Conservation (phyloP, 2,888 invertebrate species). For the Ypsolopha sequella region DNA sequence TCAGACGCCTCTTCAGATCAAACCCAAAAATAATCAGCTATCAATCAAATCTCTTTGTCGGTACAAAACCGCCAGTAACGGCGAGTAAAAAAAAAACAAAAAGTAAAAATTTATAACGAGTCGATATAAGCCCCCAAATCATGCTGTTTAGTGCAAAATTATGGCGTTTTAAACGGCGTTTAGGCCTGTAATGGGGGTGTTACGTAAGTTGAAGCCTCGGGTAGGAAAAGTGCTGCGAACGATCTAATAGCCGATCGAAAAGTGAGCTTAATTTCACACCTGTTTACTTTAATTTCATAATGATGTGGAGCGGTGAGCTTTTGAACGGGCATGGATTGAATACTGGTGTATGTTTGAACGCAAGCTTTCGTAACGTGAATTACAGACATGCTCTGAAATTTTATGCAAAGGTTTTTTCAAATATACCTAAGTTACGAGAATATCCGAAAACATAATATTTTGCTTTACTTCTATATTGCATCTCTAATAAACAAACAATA, state of each 20-base stretch:
- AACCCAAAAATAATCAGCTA: constrained; percentile 60
- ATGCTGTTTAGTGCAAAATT: constrained; percentile 67
- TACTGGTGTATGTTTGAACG: too few species aligned
- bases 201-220: constrained; percentile 47
- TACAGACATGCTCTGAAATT: too few species aligned
- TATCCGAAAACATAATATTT: background rate
- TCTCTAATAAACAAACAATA: background rate
- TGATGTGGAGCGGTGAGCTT: constrained; percentile 46
- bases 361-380: too few species aligned
- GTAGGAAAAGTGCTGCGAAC: constrained; percentile 43
- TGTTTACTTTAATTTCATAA: constrained; percentile 65
- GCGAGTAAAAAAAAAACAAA: constrained; percentile 53
- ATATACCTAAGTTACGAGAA: too few species aligned
- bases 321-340: constrained; percentile 23
- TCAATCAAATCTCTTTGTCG: constrained; percentile 61
- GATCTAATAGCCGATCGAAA: constrained; percentile 60
- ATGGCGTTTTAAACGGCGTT: constrained; percentile 63
- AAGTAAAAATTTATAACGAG: constrained; percentile 65
- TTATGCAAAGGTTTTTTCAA: too few species aligned
- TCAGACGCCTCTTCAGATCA: constrained; percentile 55
- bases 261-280: constrained; percentile 66
- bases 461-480: background rate
- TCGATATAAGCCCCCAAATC: constrained; percentile 48
- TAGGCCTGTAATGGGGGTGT: constrained; percentile 53
- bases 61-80: constrained; percentile 47